phyloP scores from a whole-genome alignment of 2,888 invertebrate species.

The Philaethria dido region DNA sequence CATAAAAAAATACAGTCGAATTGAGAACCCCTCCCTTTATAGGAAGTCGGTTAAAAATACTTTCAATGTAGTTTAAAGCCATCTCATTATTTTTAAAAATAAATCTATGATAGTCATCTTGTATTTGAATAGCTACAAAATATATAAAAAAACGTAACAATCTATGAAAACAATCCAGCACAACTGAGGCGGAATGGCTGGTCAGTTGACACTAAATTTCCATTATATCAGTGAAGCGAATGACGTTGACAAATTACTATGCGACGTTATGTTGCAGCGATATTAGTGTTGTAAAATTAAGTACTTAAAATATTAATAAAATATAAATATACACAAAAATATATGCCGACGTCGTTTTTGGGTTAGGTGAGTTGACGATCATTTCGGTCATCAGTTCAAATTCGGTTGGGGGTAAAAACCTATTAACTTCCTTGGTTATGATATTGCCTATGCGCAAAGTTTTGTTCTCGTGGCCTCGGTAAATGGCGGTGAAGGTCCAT shows the following conservation, averaged over 20 bases:
- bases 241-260: conserved; percentile 71
- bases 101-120: neutral
- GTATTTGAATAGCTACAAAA: neutral
- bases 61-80: neutral
- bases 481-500: too few relatives aligned
- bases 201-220: conserved; percentile 71
- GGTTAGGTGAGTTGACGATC: too few relatives aligned
- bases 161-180: conserved; percentile 57
- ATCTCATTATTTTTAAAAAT: neutral
- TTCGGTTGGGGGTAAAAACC: too few relatives aligned
- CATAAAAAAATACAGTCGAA: too few relatives aligned
- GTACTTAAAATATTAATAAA: neutral
- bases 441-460: too few relatives aligned
- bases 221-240: conserved; percentile 62
- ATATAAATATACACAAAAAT: neutral
- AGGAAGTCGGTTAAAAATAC: too few relatives aligned
- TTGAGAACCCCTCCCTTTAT: too few relatives aligned
- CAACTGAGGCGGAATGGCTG: conserved; percentile 64
- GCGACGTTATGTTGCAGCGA: conserved; percentile 41
- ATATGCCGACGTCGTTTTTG: neutral
- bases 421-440: too few relatives aligned
- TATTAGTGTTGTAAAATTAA: conserved; percentile 26
- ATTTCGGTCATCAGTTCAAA: neutral
- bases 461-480: too few relatives aligned
- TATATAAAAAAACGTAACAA: conserved; percentile 1